Conservation (phyloP, 2,888 invertebrate species). For the Coenonympha glycerion region DNA sequence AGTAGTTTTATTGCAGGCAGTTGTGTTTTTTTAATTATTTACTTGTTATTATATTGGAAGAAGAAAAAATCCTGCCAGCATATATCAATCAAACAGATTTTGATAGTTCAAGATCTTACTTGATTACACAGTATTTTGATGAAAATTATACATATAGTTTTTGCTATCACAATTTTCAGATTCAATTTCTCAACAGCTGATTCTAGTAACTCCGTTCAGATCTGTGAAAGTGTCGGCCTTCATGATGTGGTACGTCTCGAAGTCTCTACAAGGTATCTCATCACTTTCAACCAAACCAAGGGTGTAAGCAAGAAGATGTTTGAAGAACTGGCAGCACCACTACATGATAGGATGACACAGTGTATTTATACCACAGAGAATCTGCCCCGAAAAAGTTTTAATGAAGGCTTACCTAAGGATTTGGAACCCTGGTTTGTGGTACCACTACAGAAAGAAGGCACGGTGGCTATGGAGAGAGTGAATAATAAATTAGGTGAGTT, state of each 20-base stretch:
- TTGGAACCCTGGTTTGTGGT: conserved; percentile 88
- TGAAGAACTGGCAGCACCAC: conserved; percentile 71
- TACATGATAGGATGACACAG: conserved; percentile 96
- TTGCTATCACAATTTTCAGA: conserved; percentile 74
- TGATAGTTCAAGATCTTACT: too few relatives aligned
- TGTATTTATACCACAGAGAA: conserved; percentile 84
- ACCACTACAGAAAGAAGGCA: conserved; percentile 86
- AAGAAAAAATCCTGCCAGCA: too few relatives aligned
- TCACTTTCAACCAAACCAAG: conserved; percentile 65
- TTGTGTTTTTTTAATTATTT: too few relatives aligned
- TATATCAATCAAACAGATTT: too few relatives aligned
- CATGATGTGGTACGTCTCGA: conserved; percentile 86
- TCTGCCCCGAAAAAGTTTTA: conserved; percentile 79
- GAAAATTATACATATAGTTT: too few relatives aligned
- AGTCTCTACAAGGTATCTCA: conserved; percentile 84
- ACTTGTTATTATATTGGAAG: too few relatives aligned
- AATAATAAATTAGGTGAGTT: conserved; percentile 81
- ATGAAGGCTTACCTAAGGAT: conserved; percentile 78
- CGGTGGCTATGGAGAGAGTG: conserved; percentile 86
- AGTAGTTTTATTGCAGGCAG: too few relatives aligned
- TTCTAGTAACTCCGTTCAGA: conserved; percentile 97
- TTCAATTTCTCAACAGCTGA: conserved; percentile 96
- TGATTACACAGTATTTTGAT: too few relatives aligned
- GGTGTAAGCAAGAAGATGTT: conserved; percentile 51
- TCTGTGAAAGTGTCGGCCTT: conserved; percentile 90